phyloP scores from a whole-genome alignment of 2,113 vertebrate genomes.

The Antidorcas marsupialis region DNA sequence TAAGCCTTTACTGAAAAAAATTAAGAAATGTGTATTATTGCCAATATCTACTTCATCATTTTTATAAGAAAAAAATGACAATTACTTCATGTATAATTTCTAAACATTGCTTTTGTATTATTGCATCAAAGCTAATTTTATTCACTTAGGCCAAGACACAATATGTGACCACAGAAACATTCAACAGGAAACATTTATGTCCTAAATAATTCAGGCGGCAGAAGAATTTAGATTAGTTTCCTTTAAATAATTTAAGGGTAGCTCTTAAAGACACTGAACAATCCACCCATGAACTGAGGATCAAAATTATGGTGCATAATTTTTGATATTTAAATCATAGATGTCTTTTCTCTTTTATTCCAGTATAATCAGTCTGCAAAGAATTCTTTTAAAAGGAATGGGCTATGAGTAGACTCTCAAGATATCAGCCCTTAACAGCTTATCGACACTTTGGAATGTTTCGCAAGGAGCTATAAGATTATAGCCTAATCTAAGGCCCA shows the following conservation, averaged over 20 bases:
- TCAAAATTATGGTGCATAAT: slow-evolving; percentile 43
- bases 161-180: slow-evolving; percentile 70
- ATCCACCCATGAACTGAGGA: slow-evolving; percentile 37
- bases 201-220: slow-evolving; percentile 78
- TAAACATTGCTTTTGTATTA: slow-evolving; percentile 49
- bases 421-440: background rate
- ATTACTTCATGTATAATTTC: slow-evolving; percentile 41
- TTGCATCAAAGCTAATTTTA: slow-evolving; percentile 68
- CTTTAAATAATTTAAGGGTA: slow-evolving; percentile 79
- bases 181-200: slow-evolving; percentile 71
- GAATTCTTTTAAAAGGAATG: slow-evolving; percentile 27
- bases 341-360: slow-evolving; percentile 45
- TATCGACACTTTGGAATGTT: slow-evolving; percentile 13
- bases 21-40: slow-evolving; percentile 2
- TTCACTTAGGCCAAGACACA: slow-evolving; percentile 61
- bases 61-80: slow-evolving; percentile 25
- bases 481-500: background rate
- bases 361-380: slow-evolving; percentile 33
- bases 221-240: slow-evolving; percentile 69
- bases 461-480: background rate
- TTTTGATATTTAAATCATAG: slow-evolving; percentile 50
- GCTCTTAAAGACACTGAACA: slow-evolving; percentile 50
- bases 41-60: background rate
- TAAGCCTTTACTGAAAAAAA: background rate
- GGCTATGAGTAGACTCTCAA: background rate